Evolutionary conservation across 2,888 invertebrate genomes (phyloP), one percentile per base, ranked within the genome.

Genomic region (Melanargia galathea): DNA sequence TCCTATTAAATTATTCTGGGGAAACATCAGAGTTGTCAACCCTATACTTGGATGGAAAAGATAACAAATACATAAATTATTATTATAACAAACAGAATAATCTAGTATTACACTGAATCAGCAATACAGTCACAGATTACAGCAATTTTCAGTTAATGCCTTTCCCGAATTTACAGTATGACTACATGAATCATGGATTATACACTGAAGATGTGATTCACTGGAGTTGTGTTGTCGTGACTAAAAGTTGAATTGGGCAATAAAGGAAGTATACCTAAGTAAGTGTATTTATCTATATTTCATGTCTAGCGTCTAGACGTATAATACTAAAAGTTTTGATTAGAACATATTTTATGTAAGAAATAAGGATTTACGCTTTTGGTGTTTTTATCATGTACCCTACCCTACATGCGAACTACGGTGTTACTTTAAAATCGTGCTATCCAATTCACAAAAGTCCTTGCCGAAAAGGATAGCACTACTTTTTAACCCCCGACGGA

Each of bases 131-230:
- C 49, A 52, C 52, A 20, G 13, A 16, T 49, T n/a, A 26, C 8
- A 49, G n/a, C 26, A 49, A 49, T 49, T 49, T 49, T 30, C 49
- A 26, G 8, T 30, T 49, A n/a, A n/a, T 49, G 16, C 26, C 49
- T 49, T 52, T 52, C 33, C 33, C 13, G 52, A 52, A 52, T 35
- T 20, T 35, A 35, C 20, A 13, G 5, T 33, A 52, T 52, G 52
- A 52, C 52, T 52, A 52, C 52, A 33, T 35, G 49, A 26, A 49
- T 16, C 24, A 24, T 46, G 16, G 33, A 51, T 51, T 49, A 48
- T 6, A 26, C 3, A 16, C 26, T 16, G 20, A 52, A 20, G 35
- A 22, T 20, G 22, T 46, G 45, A 46, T 11, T 46, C 45, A 46
- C 22, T 30, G 8, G 6, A 30, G n/a, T n/a, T 13, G 13, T 0